Evolutionary conservation across 2,113 vertebrate species (phyloP).

Genomic region (Etia nguti): DNA sequence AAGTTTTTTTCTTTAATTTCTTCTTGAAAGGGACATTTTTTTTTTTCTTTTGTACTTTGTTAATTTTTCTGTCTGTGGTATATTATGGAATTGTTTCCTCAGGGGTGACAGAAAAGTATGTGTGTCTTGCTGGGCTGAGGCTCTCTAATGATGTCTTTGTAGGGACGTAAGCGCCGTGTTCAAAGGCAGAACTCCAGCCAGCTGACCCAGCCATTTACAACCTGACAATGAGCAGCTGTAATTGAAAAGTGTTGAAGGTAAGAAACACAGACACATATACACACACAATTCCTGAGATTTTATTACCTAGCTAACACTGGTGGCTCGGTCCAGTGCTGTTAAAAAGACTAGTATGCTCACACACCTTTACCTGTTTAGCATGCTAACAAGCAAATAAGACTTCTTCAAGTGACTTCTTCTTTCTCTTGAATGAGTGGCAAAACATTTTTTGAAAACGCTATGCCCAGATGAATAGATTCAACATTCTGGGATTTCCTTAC

Average conservation of each 20-base stretch:
- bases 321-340: conserved; percentile 26
- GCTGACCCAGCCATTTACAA: conserved; percentile 67
- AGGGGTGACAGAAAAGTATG: conserved; percentile 37
- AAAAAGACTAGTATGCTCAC: conserved; percentile 43
- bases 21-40: conserved; percentile 1
- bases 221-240: conserved; percentile 69
- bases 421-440: neutral
- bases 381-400: conserved; percentile 56
- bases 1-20: conserved; percentile 33
- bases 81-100: conserved; percentile 48
- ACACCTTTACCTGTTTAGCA: conserved; percentile 47
- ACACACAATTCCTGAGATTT: conserved; percentile 23
- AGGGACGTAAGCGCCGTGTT: conserved; percentile 55
- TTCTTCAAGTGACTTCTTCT: neutral
- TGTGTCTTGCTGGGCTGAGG: conserved; percentile 43
- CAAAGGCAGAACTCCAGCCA: conserved; percentile 61
- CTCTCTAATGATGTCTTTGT: conserved; percentile 69
- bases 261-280: neutral
- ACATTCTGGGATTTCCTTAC: neutral
- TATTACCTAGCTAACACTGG: conserved; percentile 34
- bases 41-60: conserved; percentile 29
- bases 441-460: neutral
- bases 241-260: conserved; percentile 63
- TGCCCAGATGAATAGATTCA: neutral
- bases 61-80: conserved; percentile 41